These are phyloP conservation scores for Cettia cetti DNA, from an alignment of 2,113 vertebrate species.

Conservation along the genomic window DNA sequence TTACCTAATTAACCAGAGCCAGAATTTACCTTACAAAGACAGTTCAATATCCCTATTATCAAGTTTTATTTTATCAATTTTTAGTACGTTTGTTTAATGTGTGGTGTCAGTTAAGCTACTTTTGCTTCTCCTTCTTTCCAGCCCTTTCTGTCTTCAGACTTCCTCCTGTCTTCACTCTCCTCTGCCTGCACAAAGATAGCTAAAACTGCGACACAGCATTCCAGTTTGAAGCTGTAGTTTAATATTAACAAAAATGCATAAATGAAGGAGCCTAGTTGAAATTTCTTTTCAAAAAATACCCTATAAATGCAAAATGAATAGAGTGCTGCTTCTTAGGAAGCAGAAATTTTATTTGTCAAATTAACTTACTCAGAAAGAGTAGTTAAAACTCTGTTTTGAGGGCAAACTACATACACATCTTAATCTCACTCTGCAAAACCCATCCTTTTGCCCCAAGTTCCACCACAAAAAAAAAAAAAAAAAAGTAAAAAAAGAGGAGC, in stretches of 20 bases:
- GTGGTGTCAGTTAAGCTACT: background rate
- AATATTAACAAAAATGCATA: background rate
- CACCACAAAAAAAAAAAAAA: background rate
- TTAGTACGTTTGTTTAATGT: background rate
- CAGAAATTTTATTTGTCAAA: background rate
- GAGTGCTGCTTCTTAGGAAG: background rate
- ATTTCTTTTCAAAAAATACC: background rate
- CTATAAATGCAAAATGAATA: background rate
- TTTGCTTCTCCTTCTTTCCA: background rate
- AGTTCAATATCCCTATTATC: background rate
- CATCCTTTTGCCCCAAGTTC: background rate
- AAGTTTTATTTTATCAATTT: background rate
- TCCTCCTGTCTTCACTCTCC: background rate
- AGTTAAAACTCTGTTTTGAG: background rate
- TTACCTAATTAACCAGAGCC: background rate
- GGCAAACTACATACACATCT: background rate
- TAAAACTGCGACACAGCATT: background rate
- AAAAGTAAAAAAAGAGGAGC: background rate
- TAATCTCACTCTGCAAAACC: background rate
- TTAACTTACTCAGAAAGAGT: background rate
- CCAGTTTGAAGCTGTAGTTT: background rate
- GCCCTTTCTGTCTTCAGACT: background rate
- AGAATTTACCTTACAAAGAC: background rate
- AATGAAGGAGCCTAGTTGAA: background rate
- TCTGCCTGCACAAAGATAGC: background rate